Evolutionary conservation across 2,113 vertebrate genomes (phyloP), one percentile per base, ranked within the genome.

Genomic region (Talpa occidentalis): DNA sequence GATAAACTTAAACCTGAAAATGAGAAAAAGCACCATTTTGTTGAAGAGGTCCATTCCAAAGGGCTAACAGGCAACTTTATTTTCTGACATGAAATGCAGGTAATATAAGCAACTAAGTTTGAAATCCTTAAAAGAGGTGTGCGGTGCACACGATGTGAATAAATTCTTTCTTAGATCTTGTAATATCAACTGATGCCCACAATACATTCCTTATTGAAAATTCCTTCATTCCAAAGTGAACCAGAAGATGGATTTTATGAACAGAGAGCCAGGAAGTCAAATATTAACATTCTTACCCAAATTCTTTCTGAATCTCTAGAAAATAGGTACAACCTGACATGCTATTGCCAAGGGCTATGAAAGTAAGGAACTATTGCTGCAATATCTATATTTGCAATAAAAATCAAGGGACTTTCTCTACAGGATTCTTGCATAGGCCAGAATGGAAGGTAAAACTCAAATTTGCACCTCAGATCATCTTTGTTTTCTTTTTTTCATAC

Each of bases 1-100:
- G 99, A 99, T 84, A 99, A 98, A 98, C 98, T 99, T 98, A 99
- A 98, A 98, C 99, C 99, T 99, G n/a, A 74, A 74, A 97, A 98
- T 95, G 95, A 98, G 70, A 98, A 95, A 98, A 28, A 97, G 28
- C 40, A 56, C 37, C 12, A 6, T 98, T 97, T 98, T 89, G 91
- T 70, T 76, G 3, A 69, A 44, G 60, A 97, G 54, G 56, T 28
- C 35, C 83, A 17, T 52, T 88, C 0, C 12, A 60, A 97, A 96
- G 60, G 95, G 52, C 40, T 96, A 83, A 94, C 88, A 85, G 35
- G 81, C 0, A 91, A 80, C 69, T 10, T 37, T 2, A 24, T 49
- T 5, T 69, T 95, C 80, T 92, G 59, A 2, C 7, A 62, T 69
- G 1, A 64, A 84, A 37, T 82, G 30, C 35, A 86, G 14, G 84